A percentile compares a stretch with the other conserved stretches of the same genome.
Evolutionary conservation across 53 echinoderm and acorn worm species (phyloP).

Genomic region (Echinarachnius parma): DNA sequence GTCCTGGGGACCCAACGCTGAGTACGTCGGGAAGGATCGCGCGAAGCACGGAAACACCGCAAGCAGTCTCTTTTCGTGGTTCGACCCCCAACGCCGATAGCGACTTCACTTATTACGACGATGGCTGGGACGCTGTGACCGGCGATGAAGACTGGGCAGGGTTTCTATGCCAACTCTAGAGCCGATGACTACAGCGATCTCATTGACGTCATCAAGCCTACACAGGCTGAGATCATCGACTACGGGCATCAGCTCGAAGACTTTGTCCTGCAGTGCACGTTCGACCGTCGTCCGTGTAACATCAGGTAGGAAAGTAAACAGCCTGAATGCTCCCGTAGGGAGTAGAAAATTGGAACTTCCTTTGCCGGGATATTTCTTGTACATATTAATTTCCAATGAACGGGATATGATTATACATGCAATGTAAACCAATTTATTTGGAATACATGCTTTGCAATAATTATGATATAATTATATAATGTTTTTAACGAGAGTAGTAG

Average conservation of each 20-base stretch:
- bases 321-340: no score
- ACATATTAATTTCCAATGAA: no score
- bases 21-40: no score
- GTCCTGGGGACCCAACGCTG: no score
- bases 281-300: constrained; percentile 75
- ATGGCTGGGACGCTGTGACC: constrained; percentile 55
- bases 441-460: no score
- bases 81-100: not conserved
- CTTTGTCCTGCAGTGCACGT: constrained; percentile 86
- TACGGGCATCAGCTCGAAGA: constrained; percentile 72
- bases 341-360: no score
- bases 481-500: no score
- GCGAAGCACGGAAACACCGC: not conserved
- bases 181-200: constrained; percentile 85
- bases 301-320: constrained; percentile 87
- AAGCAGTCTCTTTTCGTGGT: constrained; percentile 22
- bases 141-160: constrained; percentile 72
- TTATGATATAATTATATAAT: no score
- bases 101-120: constrained; percentile 60
- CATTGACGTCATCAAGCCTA: constrained; percentile 68
- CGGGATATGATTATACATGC: no score
- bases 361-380: no score
- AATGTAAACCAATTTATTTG: no score
- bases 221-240: constrained; percentile 50
- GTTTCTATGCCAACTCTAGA: constrained; percentile 66